Base-by-base conservation (phyloP, 2,797 vertebrate species). In the Cirrhinus mrigala region DNA sequence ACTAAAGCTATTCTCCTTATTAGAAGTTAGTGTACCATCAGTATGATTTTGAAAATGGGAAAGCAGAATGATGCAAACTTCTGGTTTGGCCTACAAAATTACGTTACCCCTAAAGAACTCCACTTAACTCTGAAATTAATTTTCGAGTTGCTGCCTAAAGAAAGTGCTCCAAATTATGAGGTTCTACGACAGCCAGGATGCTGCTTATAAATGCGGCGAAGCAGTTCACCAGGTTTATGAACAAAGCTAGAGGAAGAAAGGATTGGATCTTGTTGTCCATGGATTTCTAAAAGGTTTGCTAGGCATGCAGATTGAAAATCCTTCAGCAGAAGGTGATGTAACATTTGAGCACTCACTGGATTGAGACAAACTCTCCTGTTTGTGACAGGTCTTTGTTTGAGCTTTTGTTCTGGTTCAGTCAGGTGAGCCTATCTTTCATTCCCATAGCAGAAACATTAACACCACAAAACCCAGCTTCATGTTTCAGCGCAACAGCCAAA, bases 391-490 rank as follows among this genome's bases (percentile, higher is more conserved):
- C 85, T 87, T 91, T 90, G 85, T 88, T 85, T 74, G 75, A 64
- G 71, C 82, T 79, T 91, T 90, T 90, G 88, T 91, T 68, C 84
- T 44, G 77, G 9, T 82, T 85, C 89, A 90, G 85, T 90, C 87
- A 91, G 89, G 90, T 90, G 89, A 76, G 78, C 64, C 62, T 90
- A 90, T 90, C 89, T 90, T 62, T 78, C 76, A 86, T 84, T 79
- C 81, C 69, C 88, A 85, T 70, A 82, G 87, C 86, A 79, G 85
- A 80, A 88, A 82, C 82, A 90, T 90, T 89, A 87, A 84, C 88
- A 89, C 85, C 87, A 88, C 87, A 88, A 91, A 86, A 79, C 83
- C 73, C 52, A 37, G 48, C 64, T 82, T 66, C 78, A 66, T 75
- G 84, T 85, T 86, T 54, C 85, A 87, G 74, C 33, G 48, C 18